Conservation (phyloP, 1,140 invertebrate genomes). For the Calosoma granatense region DNA sequence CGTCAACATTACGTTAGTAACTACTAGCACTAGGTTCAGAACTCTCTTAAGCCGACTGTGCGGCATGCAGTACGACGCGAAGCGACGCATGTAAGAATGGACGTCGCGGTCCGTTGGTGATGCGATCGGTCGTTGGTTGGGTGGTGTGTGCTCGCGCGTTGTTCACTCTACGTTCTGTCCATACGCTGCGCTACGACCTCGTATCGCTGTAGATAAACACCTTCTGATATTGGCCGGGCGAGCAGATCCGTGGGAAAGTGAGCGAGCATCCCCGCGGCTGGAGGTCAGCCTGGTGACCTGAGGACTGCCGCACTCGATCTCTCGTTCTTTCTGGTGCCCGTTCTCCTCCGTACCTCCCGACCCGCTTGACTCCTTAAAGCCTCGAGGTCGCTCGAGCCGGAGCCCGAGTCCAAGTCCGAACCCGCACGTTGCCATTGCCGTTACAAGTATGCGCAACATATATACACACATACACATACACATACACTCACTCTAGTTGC, state of each 20-base stretch:
- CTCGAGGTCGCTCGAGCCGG: too few relatives aligned
- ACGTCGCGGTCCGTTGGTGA: too few relatives aligned
- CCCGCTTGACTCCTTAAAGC: too few relatives aligned
- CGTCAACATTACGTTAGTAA: too few relatives aligned
- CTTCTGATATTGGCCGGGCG: not conserved
- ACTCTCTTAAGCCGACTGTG: too few relatives aligned
- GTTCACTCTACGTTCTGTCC: too few relatives aligned
- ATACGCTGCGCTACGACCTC: too few relatives aligned
- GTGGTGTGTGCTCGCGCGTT: too few relatives aligned
- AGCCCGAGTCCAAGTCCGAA: not conserved
- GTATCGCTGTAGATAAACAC: not conserved
- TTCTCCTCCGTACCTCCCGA: not conserved
- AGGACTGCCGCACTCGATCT: not conserved
- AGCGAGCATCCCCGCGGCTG: not conserved
- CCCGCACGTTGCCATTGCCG: not conserved
- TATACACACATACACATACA: not conserved
- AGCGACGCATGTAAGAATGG: too few relatives aligned
- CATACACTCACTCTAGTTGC: not conserved
- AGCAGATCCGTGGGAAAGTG: conserved; percentile 1
- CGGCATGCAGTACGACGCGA: too few relatives aligned
- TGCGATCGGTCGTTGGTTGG: too few relatives aligned
- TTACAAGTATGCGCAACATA: not conserved
- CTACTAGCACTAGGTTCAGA: too few relatives aligned
- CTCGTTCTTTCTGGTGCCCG: not conserved
- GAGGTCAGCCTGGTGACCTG: not conserved